phyloP scores from a whole-genome alignment of 37 sponge, comb jelly and placozoan species.

The Cliona cf. orientalis region DNA sequence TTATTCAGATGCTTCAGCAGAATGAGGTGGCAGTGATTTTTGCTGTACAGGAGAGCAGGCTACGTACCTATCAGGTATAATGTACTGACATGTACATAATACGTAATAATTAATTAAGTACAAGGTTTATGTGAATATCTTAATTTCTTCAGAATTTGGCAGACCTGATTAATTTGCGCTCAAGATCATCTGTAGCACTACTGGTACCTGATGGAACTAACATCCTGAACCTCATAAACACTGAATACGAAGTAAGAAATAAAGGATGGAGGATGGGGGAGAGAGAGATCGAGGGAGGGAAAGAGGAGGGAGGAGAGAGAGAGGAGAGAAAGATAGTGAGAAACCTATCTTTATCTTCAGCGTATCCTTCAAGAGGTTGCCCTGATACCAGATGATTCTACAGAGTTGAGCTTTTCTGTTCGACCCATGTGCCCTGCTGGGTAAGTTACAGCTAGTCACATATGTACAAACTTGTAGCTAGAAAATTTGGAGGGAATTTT shows the following conservation, averaged over 20 bases:
- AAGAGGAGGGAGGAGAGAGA: no score
- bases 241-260: neutral
- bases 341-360: neutral
- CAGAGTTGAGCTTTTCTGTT: neutral
- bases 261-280: neutral
- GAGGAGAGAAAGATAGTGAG: no score
- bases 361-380: neutral
- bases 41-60: slow-evolving; percentile 27
- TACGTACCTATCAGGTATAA: slow-evolving; percentile 44
- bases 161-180: no score
- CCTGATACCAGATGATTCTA: neutral
- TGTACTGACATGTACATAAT: neutral
- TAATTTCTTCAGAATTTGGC: no score
- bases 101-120: neutral
- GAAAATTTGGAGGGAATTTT: neutral
- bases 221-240: neutral
- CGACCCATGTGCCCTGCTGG: neutral
- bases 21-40: slow-evolving; percentile 69
- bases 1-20: slow-evolving; percentile 21
- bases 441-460: neutral
- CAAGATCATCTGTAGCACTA: neutral
- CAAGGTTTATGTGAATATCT: neutral
- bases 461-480: neutral
- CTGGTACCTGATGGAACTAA: neutral
- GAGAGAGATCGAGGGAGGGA: neutral